Evolutionary conservation across 2,113 vertebrate genomes (phyloP).

Genomic region (Girardinichthys multiradiatus): DNA sequence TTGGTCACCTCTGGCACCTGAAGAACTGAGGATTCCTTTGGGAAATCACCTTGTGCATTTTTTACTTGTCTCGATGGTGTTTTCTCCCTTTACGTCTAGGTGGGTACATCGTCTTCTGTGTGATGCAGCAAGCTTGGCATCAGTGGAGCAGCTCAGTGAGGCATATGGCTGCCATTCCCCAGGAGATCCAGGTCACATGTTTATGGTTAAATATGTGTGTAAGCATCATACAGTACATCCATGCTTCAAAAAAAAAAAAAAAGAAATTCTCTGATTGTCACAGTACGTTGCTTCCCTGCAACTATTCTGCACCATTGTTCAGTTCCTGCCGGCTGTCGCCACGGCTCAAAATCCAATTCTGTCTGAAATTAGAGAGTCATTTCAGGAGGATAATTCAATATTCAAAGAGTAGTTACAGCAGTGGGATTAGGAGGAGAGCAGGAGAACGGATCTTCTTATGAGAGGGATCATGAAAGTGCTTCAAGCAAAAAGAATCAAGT

Average conservation of each 20-base stretch:
- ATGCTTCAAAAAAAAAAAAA: not conserved
- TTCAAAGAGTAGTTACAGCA: slow-evolving; percentile 18
- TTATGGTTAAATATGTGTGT: slow-evolving; percentile 33
- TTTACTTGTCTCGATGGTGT: too few relatives aligned
- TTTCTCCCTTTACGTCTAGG: not conserved
- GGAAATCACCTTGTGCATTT: too few relatives aligned
- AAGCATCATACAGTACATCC: slow-evolving; percentile 16
- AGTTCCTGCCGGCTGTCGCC: slow-evolving; percentile 5
- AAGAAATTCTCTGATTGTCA: not conserved
- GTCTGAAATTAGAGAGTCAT: slow-evolving; percentile 46
- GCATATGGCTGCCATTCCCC: slow-evolving; percentile 55
- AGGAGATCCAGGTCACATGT: slow-evolving; percentile 19
- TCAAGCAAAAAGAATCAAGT: not conserved
- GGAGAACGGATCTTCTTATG: not conserved
- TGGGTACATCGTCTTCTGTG: not conserved
- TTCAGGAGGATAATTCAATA: slow-evolving; percentile 45
- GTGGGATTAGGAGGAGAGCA: not conserved
- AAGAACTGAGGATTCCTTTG: too few relatives aligned
- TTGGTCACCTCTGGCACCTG: too few relatives aligned
- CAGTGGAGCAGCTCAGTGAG: slow-evolving; percentile 29
- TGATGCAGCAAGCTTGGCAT: slow-evolving; percentile 22
- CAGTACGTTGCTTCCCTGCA: not conserved
- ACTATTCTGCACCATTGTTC: not conserved
- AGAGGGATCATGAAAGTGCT: slow-evolving; percentile 11
- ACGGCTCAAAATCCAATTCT: slow-evolving; percentile 30